Evolutionary conservation across 2,888 invertebrate genomes (phyloP).

Genomic region (Vandiemenella viatica): DNA sequence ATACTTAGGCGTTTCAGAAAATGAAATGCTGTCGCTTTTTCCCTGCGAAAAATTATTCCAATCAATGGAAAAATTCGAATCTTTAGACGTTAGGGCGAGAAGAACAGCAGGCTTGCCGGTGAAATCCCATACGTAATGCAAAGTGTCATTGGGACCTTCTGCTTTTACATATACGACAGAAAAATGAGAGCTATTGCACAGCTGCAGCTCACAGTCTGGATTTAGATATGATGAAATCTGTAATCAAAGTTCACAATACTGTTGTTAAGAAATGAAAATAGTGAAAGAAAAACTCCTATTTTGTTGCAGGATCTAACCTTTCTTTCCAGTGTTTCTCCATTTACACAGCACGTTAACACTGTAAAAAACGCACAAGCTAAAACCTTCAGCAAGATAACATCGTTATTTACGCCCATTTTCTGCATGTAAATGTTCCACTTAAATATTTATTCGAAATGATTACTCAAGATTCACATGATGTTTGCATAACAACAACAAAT

Average conservation of each 20-base stretch:
- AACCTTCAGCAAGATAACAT: too few relatives aligned
- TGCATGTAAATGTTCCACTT: too few relatives aligned
- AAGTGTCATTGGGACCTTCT: conserved; percentile 37
- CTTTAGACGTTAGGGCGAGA: conserved; percentile 33
- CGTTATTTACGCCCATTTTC: too few relatives aligned
- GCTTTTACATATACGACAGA: conserved; percentile 39
- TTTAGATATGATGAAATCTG: conserved; percentile 25
- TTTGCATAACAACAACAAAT: too few relatives aligned
- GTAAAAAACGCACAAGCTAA: too few relatives aligned
- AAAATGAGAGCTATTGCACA: conserved; percentile 24
- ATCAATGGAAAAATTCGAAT: conserved; percentile 32
- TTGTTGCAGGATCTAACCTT: too few relatives aligned
- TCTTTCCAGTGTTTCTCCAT: too few relatives aligned
- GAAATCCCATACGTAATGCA: conserved; percentile 56
- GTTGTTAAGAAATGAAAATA: too few relatives aligned
- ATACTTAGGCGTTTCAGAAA: conserved; percentile 35
- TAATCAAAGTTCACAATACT: conserved; percentile 8
- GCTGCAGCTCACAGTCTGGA: conserved; percentile 22
- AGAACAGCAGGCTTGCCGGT: conserved; percentile 42
- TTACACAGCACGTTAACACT: too few relatives aligned
- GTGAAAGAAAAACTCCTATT: too few relatives aligned
- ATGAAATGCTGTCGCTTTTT: conserved; percentile 26
- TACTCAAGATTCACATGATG: too few relatives aligned
- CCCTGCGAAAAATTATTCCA: conserved; percentile 30
- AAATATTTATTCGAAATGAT: too few relatives aligned